phyloP scores from a whole-genome alignment of 1,140 invertebrate species.

The Brachionus paranguensis region DNA sequence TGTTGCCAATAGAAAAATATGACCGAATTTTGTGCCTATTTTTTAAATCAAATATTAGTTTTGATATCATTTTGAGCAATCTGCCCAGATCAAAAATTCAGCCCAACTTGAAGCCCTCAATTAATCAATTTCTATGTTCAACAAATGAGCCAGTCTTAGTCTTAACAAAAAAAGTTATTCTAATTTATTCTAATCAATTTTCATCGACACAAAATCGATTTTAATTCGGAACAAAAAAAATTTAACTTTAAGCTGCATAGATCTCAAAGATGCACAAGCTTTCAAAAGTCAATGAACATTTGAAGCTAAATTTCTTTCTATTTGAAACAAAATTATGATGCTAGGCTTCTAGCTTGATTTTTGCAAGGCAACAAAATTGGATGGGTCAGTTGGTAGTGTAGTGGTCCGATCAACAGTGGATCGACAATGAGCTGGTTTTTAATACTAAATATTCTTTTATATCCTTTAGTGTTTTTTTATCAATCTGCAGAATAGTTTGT shows the following conservation, averaged over 20 bases:
- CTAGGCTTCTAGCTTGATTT: background rate
- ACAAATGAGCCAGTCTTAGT: background rate
- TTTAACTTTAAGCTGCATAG: background rate
- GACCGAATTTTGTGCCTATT: background rate
- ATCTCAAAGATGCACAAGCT: background rate
- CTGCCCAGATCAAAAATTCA: background rate
- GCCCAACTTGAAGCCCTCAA: background rate
- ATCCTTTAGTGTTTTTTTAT: no score
- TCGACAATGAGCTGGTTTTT: no score
- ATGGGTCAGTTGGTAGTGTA: no score
- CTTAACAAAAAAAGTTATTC: background rate
- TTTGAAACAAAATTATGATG: no score
- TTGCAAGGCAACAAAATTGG: no score
- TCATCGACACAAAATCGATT: background rate
- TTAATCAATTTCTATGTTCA: background rate
- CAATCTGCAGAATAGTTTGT: no score
- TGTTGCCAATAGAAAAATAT: background rate
- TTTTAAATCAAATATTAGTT: background rate
- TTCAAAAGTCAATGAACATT: background rate
- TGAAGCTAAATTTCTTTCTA: background rate
- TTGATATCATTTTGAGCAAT: background rate
- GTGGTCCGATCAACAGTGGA: no score
- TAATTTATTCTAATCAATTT: background rate
- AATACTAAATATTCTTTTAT: no score
- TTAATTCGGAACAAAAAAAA: background rate